Base-by-base conservation (phyloP, 2,888 invertebrate genomes). In the Liodrosophila aerea region DNA sequence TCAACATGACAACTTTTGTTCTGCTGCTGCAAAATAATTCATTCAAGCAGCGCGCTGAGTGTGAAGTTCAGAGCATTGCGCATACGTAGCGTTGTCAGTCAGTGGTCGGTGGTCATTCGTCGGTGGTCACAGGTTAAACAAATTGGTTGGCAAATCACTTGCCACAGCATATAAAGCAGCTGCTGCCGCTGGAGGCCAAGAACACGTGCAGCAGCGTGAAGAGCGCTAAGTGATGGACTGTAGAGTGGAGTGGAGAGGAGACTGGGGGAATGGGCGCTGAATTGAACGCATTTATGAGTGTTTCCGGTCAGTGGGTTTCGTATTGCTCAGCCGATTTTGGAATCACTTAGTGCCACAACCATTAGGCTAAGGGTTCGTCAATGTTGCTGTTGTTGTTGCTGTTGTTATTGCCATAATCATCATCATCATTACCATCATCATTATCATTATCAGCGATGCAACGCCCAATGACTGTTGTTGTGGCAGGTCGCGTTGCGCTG, bases 171-270 rank as follows among this genome's bases (percentile, higher is more conserved):
- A 15, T 13, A 15, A 52, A 47, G 60, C 41, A 31, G 36, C 36
- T 22, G 22, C 31, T 36, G 40, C 40, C 50, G 37, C 39, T 57
- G 54, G 64, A 64, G 76, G 83, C 80, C 81, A 76, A 81, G 80
- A 86, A 84, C 86, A 67, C 54, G 70, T 49, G 56, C 31, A 41
- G 33, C 59, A 78, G 82, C 87, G 86, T 87, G 87, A 87, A 86
- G 72, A 80, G 53, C 53, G 49, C 34, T 51, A 70, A 73, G 44
- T 63, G 70, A 30, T 52, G 22, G 22, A 22, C n/a, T 57, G 33
- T 45, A 8, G 33, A 9, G 9, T n/a, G 1, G 40, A 9, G 11
- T 1, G 1, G n/a, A 1, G 9, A 1, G 15, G 9, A 1, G 43
- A n/a, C 13, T 7, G 11, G 37, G 7, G 12, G 8, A 39, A 12